These are phyloP conservation scores for Ramphastos sulfuratus DNA, from an alignment of 2,113 vertebrate genomes.

Conservation along the genomic window DNA sequence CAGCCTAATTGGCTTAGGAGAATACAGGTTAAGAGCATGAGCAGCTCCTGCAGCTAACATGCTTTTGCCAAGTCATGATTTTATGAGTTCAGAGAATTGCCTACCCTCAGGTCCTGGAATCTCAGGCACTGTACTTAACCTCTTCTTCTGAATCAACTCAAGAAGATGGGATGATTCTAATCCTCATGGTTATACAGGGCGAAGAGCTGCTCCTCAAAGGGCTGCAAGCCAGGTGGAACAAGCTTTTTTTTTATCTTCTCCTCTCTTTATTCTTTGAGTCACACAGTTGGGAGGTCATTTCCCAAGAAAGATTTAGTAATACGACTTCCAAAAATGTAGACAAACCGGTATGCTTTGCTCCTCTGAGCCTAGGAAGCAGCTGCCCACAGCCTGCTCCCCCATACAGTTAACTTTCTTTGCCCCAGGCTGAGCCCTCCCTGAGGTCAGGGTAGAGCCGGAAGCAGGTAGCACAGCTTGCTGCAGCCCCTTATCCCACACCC, in stretches of 20 bases:
- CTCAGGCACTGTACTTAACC: background rate
- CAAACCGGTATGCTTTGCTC: background rate
- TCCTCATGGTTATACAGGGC: background rate
- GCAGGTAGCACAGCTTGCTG: too few species aligned
- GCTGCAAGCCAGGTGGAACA: background rate
- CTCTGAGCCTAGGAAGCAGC: background rate
- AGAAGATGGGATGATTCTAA: background rate
- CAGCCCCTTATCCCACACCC: background rate
- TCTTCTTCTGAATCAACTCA: background rate
- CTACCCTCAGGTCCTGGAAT: background rate
- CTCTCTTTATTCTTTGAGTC: background rate
- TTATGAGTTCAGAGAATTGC: conserved; percentile 26
- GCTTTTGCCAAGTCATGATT: conserved; percentile 41
- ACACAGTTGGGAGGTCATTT: background rate
- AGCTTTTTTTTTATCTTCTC: background rate
- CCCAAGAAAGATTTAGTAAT: background rate
- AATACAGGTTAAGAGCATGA: conserved; percentile 40
- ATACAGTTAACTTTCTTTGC: rapidly evolving
- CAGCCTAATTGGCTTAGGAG: conserved; percentile 43
- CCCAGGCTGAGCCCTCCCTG: rapidly evolving
- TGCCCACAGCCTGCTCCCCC: background rate
- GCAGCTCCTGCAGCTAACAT: background rate
- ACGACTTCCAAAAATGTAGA: rapidly evolving
- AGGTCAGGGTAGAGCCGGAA: background rate
- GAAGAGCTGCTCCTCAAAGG: background rate